Evolutionary conservation across 2,113 vertebrate species (phyloP).

Genomic region (Tautogolabrus adspersus): DNA sequence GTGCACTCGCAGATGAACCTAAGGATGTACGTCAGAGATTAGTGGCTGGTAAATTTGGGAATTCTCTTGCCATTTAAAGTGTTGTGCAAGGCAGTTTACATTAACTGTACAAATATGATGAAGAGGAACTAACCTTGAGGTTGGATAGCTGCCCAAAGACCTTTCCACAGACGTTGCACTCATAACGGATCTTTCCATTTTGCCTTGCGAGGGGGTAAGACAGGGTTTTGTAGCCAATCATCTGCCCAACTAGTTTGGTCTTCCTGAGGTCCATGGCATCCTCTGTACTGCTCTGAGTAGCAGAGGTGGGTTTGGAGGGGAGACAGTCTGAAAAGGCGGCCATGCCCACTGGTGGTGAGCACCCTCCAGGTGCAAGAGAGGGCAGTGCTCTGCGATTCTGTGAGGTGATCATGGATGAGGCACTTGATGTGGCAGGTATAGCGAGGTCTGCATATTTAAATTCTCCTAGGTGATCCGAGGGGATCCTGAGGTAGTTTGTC

Average conservation of each 20-base stretch:
- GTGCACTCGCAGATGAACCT: slow-evolving; percentile 97
- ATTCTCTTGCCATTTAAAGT: background rate
- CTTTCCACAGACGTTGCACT: slow-evolving; percentile 95
- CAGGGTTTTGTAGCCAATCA: slow-evolving; percentile 91
- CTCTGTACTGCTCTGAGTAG: slow-evolving; percentile 80
- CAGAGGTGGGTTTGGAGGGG: slow-evolving; percentile 91
- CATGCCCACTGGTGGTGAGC: slow-evolving; percentile 87
- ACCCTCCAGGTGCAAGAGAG: slow-evolving; percentile 46
- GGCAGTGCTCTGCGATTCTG: slow-evolving; percentile 21
- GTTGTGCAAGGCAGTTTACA: background rate
- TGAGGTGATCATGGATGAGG: slow-evolving; percentile 47
- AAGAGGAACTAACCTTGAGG: slow-evolving; percentile 88
- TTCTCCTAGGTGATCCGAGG: slow-evolving; percentile 45
- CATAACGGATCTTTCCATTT: slow-evolving; percentile 97
- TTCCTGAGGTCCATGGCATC: slow-evolving; percentile 90
- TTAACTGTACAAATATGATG: background rate
- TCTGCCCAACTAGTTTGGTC: slow-evolving; percentile 82
- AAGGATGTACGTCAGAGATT: slow-evolving; percentile 23
- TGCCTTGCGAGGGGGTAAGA: slow-evolving; percentile 94
- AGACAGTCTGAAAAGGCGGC: slow-evolving; percentile 85
- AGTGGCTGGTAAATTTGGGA: background rate
- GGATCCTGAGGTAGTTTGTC: slow-evolving; percentile 71
- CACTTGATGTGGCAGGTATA: slow-evolving; percentile 32
- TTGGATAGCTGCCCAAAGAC: slow-evolving; percentile 97
- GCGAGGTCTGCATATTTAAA: slow-evolving; percentile 47